Base-by-base conservation (phyloP, 2,797 vertebrate genomes). In the Triplophysa bombifrons region DNA sequence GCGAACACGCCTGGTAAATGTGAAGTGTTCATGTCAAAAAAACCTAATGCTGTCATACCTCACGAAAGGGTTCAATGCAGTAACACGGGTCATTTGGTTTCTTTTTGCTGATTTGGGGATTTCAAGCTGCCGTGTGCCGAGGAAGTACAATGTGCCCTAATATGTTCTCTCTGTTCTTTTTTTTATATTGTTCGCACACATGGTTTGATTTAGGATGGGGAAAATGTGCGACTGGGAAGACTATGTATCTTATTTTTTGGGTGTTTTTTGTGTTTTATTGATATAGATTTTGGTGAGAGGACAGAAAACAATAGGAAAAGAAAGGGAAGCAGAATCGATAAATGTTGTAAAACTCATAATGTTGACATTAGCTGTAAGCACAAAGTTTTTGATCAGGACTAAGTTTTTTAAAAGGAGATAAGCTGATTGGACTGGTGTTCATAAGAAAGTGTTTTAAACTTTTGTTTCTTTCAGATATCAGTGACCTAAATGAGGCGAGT, bases 91-190 rank as follows among this genome's bases (percentile, higher is more conserved):
- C 22, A 30, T 61, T 61, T 61, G 25, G 12, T 27, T 14, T 30
- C 22, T 60, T 27, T 30, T 30, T 61, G 65, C 25, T 68, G 51
- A 68, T 58, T 46, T 51, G 30, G 44, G 5, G 38, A 9, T 76
- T 68, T 58, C 11, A 76, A 16, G 20, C 30, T 53, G 4, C 30
- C 1, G 17, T 75, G 30, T 75, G 30, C 48, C 17, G 50, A 9
- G 46, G 4, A 50, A 30, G 25, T 64, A 51, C 72, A 74, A 51
- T 34, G 71, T 60, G 71, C 38, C 56, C 16, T 10, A 46, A 17
- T 44, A 20, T 72, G 20, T 8, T 20, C 5, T 55, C 53, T 56
- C 27, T 71, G 27, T 17, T 27, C 2, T 38, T 60, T 73, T 73
- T 30, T 38, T 38, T 7, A 38, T 27, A n/a, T 61, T 2, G 16